A percentile compares a stretch with the other conserved stretches of the same genome.
These are phyloP conservation scores for Drosophila dives DNA, from an alignment of 2,888 invertebrate genomes.

Conservation along the genomic window DNA sequence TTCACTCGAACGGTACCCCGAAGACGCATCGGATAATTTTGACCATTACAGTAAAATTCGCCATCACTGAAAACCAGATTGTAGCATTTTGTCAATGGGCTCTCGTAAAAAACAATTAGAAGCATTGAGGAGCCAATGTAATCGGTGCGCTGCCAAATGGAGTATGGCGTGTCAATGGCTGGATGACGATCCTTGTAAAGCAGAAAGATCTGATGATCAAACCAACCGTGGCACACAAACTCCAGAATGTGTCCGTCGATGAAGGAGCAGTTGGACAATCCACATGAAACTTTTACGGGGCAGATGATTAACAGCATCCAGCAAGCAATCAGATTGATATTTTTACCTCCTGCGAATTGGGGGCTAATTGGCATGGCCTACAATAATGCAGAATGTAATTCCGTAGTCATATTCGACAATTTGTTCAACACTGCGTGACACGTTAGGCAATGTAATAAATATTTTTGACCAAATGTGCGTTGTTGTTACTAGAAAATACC, in stretches of 20 bases:
- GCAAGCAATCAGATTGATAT: slow-evolving; percentile 56
- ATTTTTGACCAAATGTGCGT: slow-evolving; percentile 18
- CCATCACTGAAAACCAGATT: slow-evolving; percentile 39
- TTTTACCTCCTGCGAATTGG: slow-evolving; percentile 49
- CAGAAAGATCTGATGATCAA: slow-evolving; percentile 39
- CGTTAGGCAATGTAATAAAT: slow-evolving; percentile 40
- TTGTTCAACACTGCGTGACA: slow-evolving; percentile 50
- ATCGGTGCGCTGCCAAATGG: slow-evolving; percentile 61
- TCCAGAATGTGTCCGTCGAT: slow-evolving; percentile 63
- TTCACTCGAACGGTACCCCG: slow-evolving; percentile 17
- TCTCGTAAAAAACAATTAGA: slow-evolving; percentile 60
- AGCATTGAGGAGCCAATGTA: slow-evolving; percentile 41
- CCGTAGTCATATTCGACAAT: slow-evolving; percentile 61
- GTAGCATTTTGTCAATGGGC: slow-evolving; percentile 55
- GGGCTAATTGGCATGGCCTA: slow-evolving; percentile 72
- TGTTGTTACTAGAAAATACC: not conserved
- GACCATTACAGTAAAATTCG: slow-evolving; percentile 57
- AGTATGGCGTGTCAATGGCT: slow-evolving; percentile 49
- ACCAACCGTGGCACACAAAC: slow-evolving; percentile 56
- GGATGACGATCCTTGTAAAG: slow-evolving; percentile 58
- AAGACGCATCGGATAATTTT: slow-evolving; percentile 36
- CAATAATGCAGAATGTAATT: slow-evolving; percentile 55
- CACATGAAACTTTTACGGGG: slow-evolving; percentile 18
- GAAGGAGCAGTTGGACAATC: slow-evolving; percentile 47
- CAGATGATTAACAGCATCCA: slow-evolving; percentile 44